These are phyloP conservation scores for Myopa testacea DNA, from an alignment of 2,888 invertebrate genomes.

Conservation along the genomic window DNA sequence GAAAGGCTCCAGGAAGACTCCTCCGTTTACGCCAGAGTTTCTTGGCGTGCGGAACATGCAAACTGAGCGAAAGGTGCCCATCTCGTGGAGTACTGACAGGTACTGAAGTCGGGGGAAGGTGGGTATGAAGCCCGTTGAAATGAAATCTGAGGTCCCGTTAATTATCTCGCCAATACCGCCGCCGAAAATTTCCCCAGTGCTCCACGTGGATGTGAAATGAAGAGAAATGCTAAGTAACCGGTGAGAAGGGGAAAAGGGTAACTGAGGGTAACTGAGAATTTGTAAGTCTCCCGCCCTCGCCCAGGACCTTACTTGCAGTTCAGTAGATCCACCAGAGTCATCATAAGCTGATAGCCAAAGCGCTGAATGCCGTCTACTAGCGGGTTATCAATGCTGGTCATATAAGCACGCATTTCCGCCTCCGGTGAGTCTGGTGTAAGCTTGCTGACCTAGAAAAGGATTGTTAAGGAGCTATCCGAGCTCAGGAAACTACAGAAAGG, in stretches of 20 bases:
- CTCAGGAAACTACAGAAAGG: background rate
- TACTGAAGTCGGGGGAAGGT: slow-evolving; percentile 50
- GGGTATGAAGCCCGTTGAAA: slow-evolving; percentile 50
- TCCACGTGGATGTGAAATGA: slow-evolving; percentile 55
- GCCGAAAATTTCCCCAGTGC: slow-evolving; percentile 54
- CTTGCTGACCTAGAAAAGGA: slow-evolving; percentile 49
- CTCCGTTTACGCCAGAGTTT: slow-evolving; percentile 71
- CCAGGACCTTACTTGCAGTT: slow-evolving; percentile 55
- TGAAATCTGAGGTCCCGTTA: slow-evolving; percentile 55
- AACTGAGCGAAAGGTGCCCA: slow-evolving; percentile 62
- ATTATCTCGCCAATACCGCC: slow-evolving; percentile 59
- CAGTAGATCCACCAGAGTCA: slow-evolving; percentile 55
- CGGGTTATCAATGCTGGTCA: slow-evolving; percentile 51
- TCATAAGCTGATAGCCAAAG: slow-evolving; percentile 53
- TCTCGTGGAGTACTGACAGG: slow-evolving; percentile 48
- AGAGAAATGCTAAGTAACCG: slow-evolving; percentile 49
- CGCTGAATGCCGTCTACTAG: slow-evolving; percentile 57
- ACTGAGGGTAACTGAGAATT: too few species aligned
- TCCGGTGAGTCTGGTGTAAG: slow-evolving; percentile 52
- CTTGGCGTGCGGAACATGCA: slow-evolving; percentile 74
- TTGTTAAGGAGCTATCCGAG: background rate
- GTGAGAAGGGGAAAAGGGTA: background rate
- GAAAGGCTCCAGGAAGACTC: slow-evolving; percentile 74
- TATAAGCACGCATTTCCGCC: slow-evolving; percentile 48
- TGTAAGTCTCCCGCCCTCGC: too few species aligned